Evolutionary conservation across 2,113 vertebrate genomes (phyloP).

Genomic region (Lampris megalopsis): DNA sequence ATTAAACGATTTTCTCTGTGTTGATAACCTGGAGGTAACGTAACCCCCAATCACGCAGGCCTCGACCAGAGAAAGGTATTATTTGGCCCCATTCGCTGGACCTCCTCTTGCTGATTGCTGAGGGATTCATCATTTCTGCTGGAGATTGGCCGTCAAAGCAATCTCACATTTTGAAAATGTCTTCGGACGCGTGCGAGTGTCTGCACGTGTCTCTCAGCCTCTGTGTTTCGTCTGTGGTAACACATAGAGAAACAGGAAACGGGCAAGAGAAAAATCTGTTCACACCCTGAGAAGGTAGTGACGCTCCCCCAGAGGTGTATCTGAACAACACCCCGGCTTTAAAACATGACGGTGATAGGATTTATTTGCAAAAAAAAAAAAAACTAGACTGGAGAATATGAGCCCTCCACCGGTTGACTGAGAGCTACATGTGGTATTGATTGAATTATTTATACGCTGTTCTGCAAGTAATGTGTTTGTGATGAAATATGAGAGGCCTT

Average conservation of each 20-base stretch:
- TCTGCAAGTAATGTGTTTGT: too few species aligned
- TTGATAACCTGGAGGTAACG: conserved; percentile 25
- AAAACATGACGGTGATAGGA: too few species aligned
- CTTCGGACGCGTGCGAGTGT: neutral
- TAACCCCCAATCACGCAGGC: conserved; percentile 47
- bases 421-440: too few species aligned
- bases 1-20: neutral
- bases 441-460: too few species aligned
- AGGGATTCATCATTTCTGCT: conserved; percentile 54
- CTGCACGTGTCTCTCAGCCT: neutral
- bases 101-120: conserved; percentile 52
- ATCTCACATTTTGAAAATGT: conserved; percentile 16
- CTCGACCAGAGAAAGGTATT: conserved; percentile 42
- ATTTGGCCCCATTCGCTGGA: conserved; percentile 53
- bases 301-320: too few species aligned
- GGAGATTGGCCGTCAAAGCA: conserved; percentile 40
- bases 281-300: too few species aligned
- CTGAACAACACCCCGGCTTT: too few species aligned
- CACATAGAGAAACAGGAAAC: neutral
- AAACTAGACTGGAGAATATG: too few species aligned
- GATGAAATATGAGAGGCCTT: too few species aligned
- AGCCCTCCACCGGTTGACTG: too few species aligned
- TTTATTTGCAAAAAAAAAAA: too few species aligned
- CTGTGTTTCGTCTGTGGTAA: neutral
- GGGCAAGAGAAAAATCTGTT: neutral